Percentiles rank a stretch among this genome's conserved stretches.
These are phyloP conservation scores for Ophioninae sp. DNA, from an alignment of 2,888 invertebrate species.

Conservation along the genomic window DNA sequence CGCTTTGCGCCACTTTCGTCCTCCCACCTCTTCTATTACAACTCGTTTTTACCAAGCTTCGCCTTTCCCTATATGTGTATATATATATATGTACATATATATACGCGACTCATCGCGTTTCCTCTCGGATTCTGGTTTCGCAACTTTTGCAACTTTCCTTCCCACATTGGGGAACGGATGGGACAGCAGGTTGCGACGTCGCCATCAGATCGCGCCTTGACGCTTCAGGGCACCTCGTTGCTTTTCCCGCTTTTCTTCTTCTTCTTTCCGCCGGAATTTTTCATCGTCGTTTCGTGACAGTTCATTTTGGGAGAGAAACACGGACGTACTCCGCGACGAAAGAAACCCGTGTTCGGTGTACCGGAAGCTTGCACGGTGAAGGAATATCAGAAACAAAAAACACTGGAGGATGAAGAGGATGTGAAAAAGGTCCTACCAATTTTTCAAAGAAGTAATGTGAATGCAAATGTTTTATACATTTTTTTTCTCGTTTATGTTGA, in stretches of 20 bases:
- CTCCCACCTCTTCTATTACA: conserved; percentile 28
- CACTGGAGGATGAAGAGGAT: not conserved
- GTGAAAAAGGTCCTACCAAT: not conserved
- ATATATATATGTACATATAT: not conserved
- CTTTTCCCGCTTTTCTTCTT: not conserved
- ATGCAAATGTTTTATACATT: not conserved
- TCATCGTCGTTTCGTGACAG: not conserved
- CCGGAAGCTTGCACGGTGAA: not conserved
- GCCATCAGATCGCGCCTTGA: conserved; percentile 28
- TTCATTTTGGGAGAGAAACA: not conserved
- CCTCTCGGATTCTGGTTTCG: conserved; percentile 10
- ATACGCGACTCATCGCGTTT: conserved; percentile 9
- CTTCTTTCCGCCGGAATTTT: not conserved
- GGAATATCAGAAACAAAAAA: not conserved
- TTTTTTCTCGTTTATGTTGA: too few species aligned
- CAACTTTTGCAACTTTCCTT: conserved; percentile 3
- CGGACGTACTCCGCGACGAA: not conserved
- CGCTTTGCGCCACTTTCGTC: conserved; percentile 44
- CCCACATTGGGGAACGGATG: not conserved
- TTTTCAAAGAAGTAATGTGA: not conserved
- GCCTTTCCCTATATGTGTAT: not conserved
- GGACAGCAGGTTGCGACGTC: conserved; percentile 3
- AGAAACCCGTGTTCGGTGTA: not conserved
- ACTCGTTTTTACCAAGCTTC: conserved; percentile 12
- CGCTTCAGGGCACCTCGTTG: not conserved